Evolutionary conservation across 2,888 invertebrate genomes (phyloP), one percentile per base, ranked within the genome.

Genomic region (Epirrhoe tristata): DNA sequence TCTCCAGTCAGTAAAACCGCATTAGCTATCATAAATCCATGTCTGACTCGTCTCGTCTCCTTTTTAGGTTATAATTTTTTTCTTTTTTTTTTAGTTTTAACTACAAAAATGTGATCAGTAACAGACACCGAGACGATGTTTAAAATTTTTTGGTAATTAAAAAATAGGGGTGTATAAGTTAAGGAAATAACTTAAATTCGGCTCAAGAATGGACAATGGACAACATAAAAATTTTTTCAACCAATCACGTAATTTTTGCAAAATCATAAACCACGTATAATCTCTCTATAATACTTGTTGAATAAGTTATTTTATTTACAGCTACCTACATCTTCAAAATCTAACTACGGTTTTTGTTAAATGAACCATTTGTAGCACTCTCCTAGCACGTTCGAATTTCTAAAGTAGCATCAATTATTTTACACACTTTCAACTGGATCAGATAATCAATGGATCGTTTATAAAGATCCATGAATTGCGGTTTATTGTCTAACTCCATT

Each of bases 261-360:
- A 12, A 43, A 43, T 43, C 12, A 43, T 43, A 43, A 5, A 43
- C 12, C 39, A 12, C 6, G 36, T 16, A 48, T 14, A 48, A 48
- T 16, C 5, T 48, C 48, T 48, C 5, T 48, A 14, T 46, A 48
- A 48, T 48, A 48, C 48, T 48, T 43, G 12, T 48, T 16, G 48
- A 48, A 48, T 48, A 48, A 48, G 48, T 48, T 48, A 48, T 48
- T 48, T 48, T 48, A 48, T 48, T 48, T 48, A 46, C 43, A 46
- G 6, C n/a, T 46, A 14, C 14, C 46, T 48, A 48, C 12, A 43
- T 3, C 12, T 43, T 5, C 39, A 43, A 12, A 43, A 43, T 4
- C 12, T 12, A 43, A 12, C 12, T 4, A 12, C 39, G 8, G 39
- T n/a, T 12, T 14, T 46, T 46, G 46, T 0, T 46, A 51, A 58